Evolutionary conservation across 2,888 invertebrate genomes (phyloP).

Genomic region (Leptopilina myrica): DNA sequence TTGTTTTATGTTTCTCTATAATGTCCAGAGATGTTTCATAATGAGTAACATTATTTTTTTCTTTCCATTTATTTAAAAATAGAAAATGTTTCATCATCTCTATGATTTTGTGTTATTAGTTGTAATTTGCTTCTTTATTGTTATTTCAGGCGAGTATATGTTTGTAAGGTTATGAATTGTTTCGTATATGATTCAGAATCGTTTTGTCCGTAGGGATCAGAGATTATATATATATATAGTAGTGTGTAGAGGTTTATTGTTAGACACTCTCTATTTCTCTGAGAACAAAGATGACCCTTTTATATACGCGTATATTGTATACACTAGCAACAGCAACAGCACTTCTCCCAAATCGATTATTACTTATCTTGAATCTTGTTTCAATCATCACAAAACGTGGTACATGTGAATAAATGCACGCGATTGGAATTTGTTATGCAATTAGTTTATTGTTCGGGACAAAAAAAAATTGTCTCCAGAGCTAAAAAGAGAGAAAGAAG

Average conservation of each 20-base stretch:
- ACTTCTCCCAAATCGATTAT: constrained; percentile 19
- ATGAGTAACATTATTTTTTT: too few species aligned
- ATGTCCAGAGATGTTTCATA: too few species aligned
- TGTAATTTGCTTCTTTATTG: too few species aligned
- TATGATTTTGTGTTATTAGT: too few species aligned
- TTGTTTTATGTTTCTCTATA: too few species aligned
- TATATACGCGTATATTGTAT: not conserved
- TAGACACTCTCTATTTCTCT: constrained; percentile 8
- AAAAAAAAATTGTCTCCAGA: not conserved
- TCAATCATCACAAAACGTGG: not conserved
- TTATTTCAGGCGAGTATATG: not conserved
- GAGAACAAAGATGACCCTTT: constrained; percentile 25
- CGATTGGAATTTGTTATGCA: constrained; percentile 23
- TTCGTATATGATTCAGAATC: constrained; percentile 10
- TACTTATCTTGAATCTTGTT: constrained; percentile 30
- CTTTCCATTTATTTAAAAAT: too few species aligned
- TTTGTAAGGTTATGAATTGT: not conserved
- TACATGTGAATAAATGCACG: constrained; percentile 26
- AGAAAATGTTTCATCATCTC: too few species aligned
- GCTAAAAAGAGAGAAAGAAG: too few species aligned
- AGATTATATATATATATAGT: not conserved
- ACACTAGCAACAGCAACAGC: not conserved
- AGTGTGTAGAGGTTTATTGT: constrained; percentile 1
- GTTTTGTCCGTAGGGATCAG: not conserved
- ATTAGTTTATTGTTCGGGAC: constrained; percentile 18